A percentile compares a stretch with the other conserved stretches of the same genome.
Conservation (phyloP, 2,113 vertebrate genomes). For the Morone saxatilis region DNA sequence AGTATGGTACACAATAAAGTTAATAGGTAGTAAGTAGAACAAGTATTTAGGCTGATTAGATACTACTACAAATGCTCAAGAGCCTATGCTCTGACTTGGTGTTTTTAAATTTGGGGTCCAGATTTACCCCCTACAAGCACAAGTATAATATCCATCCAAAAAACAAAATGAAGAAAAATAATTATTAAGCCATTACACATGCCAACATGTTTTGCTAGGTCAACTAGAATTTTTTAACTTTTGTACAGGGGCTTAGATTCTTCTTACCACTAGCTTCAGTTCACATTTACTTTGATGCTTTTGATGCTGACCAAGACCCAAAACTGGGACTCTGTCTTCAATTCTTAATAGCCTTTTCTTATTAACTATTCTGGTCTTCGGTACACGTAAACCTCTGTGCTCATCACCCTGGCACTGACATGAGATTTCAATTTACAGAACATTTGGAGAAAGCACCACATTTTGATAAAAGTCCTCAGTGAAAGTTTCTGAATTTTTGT, state of each 20-base stretch:
- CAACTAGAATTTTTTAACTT: too few species aligned
- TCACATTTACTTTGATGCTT: neutral
- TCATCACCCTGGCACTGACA: neutral
- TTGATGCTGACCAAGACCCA: neutral
- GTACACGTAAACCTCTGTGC: conserved; percentile 1
- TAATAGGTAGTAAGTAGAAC: neutral
- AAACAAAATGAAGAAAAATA: neutral
- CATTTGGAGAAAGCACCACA: neutral
- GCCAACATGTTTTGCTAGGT: neutral
- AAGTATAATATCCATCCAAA: neutral
- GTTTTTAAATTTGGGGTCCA: neutral
- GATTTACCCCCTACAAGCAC: too few species aligned
- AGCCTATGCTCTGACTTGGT: neutral
- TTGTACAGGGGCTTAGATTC: neutral
- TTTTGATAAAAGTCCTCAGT: neutral
- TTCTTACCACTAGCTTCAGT: neutral
- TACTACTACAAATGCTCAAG: neutral
- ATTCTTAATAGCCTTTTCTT: conserved; percentile 16
- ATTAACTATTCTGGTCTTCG: neutral
- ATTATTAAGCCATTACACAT: neutral
- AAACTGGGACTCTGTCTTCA: neutral
- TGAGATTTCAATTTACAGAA: neutral
- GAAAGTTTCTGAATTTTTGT: neutral
- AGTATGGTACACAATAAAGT: neutral
- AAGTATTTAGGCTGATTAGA: neutral